Evolutionary conservation across 2,113 vertebrate genomes (phyloP).

Genomic region (Aspidoscelis tigris): DNA sequence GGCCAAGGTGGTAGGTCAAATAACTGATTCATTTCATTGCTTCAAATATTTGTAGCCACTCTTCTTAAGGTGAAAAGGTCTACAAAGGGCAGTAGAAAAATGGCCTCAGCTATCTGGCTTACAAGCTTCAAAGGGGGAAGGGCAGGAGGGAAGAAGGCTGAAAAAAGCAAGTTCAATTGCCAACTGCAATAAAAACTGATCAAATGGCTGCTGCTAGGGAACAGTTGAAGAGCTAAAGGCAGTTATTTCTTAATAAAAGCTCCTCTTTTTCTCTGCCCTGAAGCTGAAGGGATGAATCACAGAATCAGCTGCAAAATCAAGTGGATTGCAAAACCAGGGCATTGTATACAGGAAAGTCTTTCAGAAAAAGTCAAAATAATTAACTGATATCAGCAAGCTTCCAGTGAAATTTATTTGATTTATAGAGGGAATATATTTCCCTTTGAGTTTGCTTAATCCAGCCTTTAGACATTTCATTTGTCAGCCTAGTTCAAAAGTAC

Average conservation of each 20-base stretch:
- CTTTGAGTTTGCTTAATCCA: neutral
- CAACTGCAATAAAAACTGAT: neutral
- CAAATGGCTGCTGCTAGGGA: neutral
- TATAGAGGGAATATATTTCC: neutral
- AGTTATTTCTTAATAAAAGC: neutral
- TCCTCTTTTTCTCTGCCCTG: neutral
- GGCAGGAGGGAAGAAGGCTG: neutral
- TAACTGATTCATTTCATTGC: neutral
- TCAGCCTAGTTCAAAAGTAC: no score
- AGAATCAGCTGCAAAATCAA: neutral
- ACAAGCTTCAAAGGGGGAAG: neutral
- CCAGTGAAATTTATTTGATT: no score
- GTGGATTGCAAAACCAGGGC: neutral
- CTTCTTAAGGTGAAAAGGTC: neutral
- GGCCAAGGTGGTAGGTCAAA: neutral
- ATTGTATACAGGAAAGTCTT: neutral
- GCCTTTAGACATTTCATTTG: no score
- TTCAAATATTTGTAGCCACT: neutral
- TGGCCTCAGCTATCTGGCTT: neutral
- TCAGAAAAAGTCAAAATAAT: neutral
- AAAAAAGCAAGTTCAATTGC: neutral
- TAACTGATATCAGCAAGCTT: neutral
- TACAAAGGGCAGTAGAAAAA: neutral
- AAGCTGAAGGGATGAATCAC: neutral
- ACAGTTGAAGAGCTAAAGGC: neutral